A percentile compares a stretch with the other conserved stretches of the same genome.
These are phyloP conservation scores for Procambarus virginalis DNA, from an alignment of 1,140 invertebrate species.

Conservation along the genomic window DNA sequence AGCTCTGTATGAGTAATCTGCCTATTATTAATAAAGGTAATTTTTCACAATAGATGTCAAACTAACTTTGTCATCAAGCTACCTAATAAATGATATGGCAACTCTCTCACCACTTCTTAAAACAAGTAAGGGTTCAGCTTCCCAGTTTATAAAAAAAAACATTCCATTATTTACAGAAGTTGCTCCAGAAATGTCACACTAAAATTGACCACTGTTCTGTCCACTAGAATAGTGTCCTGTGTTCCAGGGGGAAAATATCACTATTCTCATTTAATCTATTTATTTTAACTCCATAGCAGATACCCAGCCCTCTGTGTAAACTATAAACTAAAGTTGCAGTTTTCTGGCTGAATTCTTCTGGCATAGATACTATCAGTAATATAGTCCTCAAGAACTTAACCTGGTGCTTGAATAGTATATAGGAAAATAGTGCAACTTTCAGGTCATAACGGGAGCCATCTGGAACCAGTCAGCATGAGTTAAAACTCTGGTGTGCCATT, in stretches of 20 bases:
- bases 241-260: conserved; percentile 39
- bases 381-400: conserved; percentile 46
- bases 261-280: conserved; percentile 16
- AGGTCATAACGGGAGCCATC: conserved; percentile 44
- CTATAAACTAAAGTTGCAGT: conserved; percentile 51
- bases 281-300: conserved; percentile 7
- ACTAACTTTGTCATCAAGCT: neutral
- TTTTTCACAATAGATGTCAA: conserved; percentile 2
- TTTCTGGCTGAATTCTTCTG: conserved; percentile 42
- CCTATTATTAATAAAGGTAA: neutral
- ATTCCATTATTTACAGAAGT: conserved; percentile 42
- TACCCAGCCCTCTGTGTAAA: conserved; percentile 35
- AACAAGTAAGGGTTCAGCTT: conserved; percentile 29
- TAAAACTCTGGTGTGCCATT: conserved; percentile 54
- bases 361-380: conserved; percentile 14
- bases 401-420: conserved; percentile 60
- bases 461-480: conserved; percentile 44
- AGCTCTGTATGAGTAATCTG: neutral
- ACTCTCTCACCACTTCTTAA: conserved; percentile 38
- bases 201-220: conserved; percentile 52
- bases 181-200: conserved; percentile 50
- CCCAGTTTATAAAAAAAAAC: conserved; percentile 49
- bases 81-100: conserved; percentile 24
- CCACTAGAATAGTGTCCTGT: conserved; percentile 56
- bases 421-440: conserved; percentile 61